These are phyloP conservation scores for Cosmia trapezina DNA, from an alignment of 2,888 invertebrate species.

Conservation along the genomic window DNA sequence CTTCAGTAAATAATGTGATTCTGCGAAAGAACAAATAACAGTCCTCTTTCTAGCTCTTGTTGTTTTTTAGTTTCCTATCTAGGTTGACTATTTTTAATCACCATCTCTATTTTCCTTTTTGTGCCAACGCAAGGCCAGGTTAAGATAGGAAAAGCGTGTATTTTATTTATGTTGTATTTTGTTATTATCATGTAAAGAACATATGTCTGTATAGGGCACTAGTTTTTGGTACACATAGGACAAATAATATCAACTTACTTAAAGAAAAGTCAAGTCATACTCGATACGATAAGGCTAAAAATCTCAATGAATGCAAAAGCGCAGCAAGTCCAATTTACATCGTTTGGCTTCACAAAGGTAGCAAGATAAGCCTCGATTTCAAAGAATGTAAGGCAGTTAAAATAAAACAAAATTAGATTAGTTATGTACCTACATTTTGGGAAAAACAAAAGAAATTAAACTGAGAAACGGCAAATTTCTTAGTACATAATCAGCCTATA, in stretches of 20 bases:
- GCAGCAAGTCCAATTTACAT: background rate
- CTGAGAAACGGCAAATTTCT: too few relatives aligned
- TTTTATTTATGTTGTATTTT: background rate
- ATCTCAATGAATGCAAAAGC: background rate
- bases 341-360: too few relatives aligned
- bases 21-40: constrained; percentile 8
- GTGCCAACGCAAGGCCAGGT: too few relatives aligned
- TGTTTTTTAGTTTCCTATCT: background rate
- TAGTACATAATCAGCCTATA: too few relatives aligned
- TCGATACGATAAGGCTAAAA: too few relatives aligned
- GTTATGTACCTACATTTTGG: too few relatives aligned
- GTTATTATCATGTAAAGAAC: background rate
- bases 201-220: background rate
- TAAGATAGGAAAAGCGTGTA: background rate
- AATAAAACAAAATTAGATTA: too few relatives aligned
- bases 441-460: too few relatives aligned
- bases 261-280: too few relatives aligned
- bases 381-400: too few relatives aligned
- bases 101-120: background rate
- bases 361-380: too few relatives aligned
- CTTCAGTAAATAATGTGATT: constrained; percentile 34
- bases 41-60: background rate
- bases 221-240: background rate
- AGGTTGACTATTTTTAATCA: background rate
- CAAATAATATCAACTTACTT: too few relatives aligned